These are phyloP conservation scores for Melanotus villosus DNA, from an alignment of 2,888 invertebrate genomes.

Conservation along the genomic window DNA sequence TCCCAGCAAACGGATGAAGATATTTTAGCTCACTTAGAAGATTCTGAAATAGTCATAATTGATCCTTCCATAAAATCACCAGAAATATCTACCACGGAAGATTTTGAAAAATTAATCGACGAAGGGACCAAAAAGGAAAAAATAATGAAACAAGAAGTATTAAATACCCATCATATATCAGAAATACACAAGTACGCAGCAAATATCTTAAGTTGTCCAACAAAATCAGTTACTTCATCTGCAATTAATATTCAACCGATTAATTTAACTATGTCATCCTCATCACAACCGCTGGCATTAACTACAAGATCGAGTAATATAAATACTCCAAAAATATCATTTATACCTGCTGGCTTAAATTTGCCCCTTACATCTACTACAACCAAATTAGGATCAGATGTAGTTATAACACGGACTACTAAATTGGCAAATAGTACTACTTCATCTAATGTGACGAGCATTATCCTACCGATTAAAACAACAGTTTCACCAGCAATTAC, in stretches of 20 bases:
- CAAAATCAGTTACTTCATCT: conserved; percentile 51
- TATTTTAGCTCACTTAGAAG: conserved; percentile 67
- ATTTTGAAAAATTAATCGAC: conserved; percentile 78
- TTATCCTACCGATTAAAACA: conserved; percentile 61
- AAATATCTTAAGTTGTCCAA: conserved; percentile 57
- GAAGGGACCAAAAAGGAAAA: conserved; percentile 74
- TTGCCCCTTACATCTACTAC: conserved; percentile 37
- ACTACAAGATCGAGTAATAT: conserved; percentile 21
- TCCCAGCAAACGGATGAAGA: conserved; percentile 67
- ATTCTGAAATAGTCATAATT: conserved; percentile 76
- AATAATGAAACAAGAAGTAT: conserved; percentile 60
- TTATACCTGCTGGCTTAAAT: conserved; percentile 44
- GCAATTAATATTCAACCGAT: conserved; percentile 36
- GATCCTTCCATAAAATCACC: conserved; percentile 75
- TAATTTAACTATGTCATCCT: conserved; percentile 18
- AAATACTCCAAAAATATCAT: conserved; percentile 42
- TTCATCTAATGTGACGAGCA: conserved; percentile 59
- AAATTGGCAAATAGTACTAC: conserved; percentile 58
- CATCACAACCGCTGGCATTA: conserved; percentile 18
- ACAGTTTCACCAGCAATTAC: conserved; percentile 64
- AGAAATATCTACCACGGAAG: conserved; percentile 77
- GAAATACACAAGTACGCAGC: conserved; percentile 65
- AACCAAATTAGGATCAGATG: conserved; percentile 53
- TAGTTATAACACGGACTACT: conserved; percentile 58
- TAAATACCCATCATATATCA: conserved; percentile 61